Base-by-base conservation (phyloP, 2,888 invertebrate genomes). In the Hyles lineata region DNA sequence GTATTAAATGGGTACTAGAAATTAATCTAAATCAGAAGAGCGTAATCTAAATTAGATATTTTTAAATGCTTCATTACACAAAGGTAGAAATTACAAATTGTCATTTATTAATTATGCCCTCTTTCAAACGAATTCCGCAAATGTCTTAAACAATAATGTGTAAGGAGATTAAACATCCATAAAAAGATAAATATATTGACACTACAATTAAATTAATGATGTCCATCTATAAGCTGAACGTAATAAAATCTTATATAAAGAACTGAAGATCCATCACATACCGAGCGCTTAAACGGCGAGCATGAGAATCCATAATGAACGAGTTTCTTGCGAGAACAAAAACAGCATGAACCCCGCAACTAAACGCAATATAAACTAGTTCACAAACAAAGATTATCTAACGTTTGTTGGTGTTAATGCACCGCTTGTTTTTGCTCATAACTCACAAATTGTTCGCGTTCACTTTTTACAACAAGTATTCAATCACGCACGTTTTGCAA, bases 401-500 rank as follows among this genome's bases (percentile, higher is more conserved):
- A 72, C 58, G 35, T 32, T 71, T 63, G 58, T 55, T 63, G 63
- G 50, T 58, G 72, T 35, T 67, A 67, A 67, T 69, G 72, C 35
- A 32, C 43, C 29, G 72, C 43, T 72, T 62, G n/a, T 72, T 74
- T 73, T 74, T 71, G 71, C n/a, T 52, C 8, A 55, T 74, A 72
- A 70, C 61, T 50, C 72, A 60, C 72, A 75, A 70, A 71, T 74
- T 60, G 59, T 60, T 23, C 55, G 35, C 71, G 72, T 70, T 73
- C 70, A 72, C 73, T 72, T 73, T 73, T 62, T 50, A 71, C n/a
- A n/a, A 17, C 52, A 75, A 60, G 32, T 50, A 70, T 74, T 71
- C 71, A 60, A 61, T 75, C 74, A 74, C 72, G 72, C 73, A 71
- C 74, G 62, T 62, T 25, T 72, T 72, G 43, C 62, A 62, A 62